These are phyloP conservation scores for Rhipidura dahli DNA, from an alignment of 2,113 vertebrate genomes.

Conservation along the genomic window DNA sequence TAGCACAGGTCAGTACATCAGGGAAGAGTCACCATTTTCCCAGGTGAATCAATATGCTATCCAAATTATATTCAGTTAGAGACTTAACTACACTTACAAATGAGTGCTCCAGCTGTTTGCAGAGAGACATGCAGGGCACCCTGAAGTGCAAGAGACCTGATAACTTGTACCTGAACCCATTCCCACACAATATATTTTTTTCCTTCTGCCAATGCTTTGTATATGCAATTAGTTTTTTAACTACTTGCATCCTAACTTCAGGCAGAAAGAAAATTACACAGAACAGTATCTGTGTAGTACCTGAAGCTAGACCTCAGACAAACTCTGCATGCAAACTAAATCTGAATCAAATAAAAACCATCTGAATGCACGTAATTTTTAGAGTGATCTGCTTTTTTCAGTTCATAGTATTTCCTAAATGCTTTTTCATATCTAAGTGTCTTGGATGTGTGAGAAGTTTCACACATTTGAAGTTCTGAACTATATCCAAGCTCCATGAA, in stretches of 20 bases:
- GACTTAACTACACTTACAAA: background rate
- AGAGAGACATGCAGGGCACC: background rate
- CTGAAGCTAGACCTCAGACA: background rate
- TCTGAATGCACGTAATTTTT: background rate
- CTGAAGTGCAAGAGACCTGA: background rate
- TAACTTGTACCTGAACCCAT: background rate
- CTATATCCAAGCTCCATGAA: background rate
- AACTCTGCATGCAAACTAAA: background rate
- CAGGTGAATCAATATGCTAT: background rate
- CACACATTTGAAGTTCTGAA: background rate
- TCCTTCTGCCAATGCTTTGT: background rate
- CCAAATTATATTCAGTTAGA: background rate
- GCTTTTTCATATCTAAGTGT: background rate
- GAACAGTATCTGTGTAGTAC: background rate
- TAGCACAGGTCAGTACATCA: background rate
- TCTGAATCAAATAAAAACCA: background rate
- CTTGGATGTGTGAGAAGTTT: background rate
- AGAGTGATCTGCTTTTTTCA: background rate
- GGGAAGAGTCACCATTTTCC: background rate
- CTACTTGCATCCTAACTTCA: background rate
- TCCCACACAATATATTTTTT: background rate
- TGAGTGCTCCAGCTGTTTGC: background rate
- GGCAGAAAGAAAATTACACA: background rate
- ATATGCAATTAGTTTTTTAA: background rate
- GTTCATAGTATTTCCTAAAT: background rate